These are phyloP conservation scores for Saxicola maurus DNA, from an alignment of 2,797 vertebrate genomes.

Conservation along the genomic window DNA sequence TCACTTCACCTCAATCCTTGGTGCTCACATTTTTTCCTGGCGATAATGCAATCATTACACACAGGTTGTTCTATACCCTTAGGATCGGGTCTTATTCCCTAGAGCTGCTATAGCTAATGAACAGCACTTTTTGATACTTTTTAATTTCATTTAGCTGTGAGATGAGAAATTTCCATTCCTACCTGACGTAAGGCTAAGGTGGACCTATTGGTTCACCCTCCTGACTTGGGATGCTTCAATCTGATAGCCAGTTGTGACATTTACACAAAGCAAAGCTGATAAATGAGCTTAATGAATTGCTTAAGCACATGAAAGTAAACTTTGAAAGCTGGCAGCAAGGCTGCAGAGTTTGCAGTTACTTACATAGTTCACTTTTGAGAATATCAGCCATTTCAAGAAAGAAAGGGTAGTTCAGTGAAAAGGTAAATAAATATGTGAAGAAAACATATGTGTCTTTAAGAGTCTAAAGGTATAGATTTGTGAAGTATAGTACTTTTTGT, in stretches of 20 bases:
- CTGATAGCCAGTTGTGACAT: background rate
- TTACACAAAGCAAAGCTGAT: background rate
- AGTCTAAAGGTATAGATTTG: background rate
- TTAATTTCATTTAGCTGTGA: background rate
- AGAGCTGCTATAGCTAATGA: background rate
- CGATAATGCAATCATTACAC: background rate
- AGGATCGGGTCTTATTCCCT: background rate
- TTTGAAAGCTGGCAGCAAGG: background rate
- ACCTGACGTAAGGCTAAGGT: background rate
- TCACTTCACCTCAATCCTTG: background rate
- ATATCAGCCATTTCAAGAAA: background rate
- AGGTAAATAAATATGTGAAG: background rate
- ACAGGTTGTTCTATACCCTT: background rate
- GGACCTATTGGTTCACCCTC: accelerated
- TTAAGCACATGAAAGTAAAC: background rate
- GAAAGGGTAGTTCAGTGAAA: background rate
- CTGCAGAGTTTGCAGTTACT: background rate
- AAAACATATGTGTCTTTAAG: background rate
- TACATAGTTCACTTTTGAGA: background rate
- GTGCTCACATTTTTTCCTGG: background rate
- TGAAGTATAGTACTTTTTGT: background rate
- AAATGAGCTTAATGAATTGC: background rate
- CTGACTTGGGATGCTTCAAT: background rate
- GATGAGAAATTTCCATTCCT: background rate
- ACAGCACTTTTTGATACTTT: background rate